Evolutionary conservation across 2,113 vertebrate species (phyloP), one percentile per base, ranked within the genome.

Genomic region (Hippoglossus stenolepis): DNA sequence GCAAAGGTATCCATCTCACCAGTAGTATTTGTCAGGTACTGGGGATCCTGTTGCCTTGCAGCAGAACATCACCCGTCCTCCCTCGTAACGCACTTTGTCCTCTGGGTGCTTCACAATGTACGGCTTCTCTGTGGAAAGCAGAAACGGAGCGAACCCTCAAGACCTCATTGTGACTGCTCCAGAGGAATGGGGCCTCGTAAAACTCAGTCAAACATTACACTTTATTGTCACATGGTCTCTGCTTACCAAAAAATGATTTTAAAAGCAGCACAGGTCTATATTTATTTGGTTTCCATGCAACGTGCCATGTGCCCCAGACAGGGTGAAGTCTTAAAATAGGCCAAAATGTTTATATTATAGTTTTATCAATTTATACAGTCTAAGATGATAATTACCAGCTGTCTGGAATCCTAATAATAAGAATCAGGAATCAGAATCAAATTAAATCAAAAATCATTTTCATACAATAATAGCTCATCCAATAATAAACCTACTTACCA

Each of bases 91-190:
- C 66, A 96, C 95, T 84, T 95, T 96, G 1, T 94, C 92, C 91
- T 96, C 94, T 0, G 98, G 98, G 82, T 98, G 96, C 87, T 95
- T 95, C 84, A 97, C 91, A 75, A 99, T 94, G 85, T 96, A 95
- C 1, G 97, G 97, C 86, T 96, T 97, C 85, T 97, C 98, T 99
- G 93, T 43, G 51, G 59, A 70, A 63, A 64, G 65, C 10, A 51
- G 71, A 15, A 31, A 43, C 15, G 75, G 69, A 75, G 31, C 23
- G 81, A 80, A 70, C 49, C 59, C 13, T 82, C 23, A 77, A 66
- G 53, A 72, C 53, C 28, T 60, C 2, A 26, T 20, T 71, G 13
- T 45, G 58, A 43, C 54, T 58, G 59, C 79, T 28, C 3, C 66
- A 21, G 68, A 80, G 84, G 24, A 78, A 18, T 75, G 65, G 61